These are phyloP conservation scores for Eilema griseolum DNA, from an alignment of 2,888 invertebrate genomes.

Conservation along the genomic window DNA sequence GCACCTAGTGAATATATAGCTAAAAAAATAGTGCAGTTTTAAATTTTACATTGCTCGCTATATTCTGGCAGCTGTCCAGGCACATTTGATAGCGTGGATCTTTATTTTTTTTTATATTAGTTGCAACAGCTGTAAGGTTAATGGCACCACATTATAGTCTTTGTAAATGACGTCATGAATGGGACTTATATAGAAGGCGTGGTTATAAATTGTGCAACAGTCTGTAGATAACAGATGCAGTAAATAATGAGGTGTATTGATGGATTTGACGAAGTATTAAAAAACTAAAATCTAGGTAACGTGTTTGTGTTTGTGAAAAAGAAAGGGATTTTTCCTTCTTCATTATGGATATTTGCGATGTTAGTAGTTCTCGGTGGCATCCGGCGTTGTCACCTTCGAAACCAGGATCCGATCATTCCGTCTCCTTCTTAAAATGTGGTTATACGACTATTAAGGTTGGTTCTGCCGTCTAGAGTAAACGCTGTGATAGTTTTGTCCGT, in stretches of 20 bases:
- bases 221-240: not conserved
- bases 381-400: no score
- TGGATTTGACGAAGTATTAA: no score
- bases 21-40: slow-evolving; percentile 33
- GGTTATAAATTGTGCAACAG: slow-evolving; percentile 27
- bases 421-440: no score
- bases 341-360: no score
- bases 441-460: no score
- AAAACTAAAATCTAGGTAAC: no score
- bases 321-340: no score
- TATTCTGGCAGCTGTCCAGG: slow-evolving; percentile 48
- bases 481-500: no score
- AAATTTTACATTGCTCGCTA: slow-evolving; percentile 19
- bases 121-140: slow-evolving; percentile 42
- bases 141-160: slow-evolving; percentile 45
- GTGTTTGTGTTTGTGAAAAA: no score
- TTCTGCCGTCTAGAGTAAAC: no score
- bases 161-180: slow-evolving; percentile 55
- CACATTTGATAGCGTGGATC: slow-evolving; percentile 20
- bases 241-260: not conserved
- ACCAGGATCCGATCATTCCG: no score
- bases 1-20: not conserved
- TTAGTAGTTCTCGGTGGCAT: no score
- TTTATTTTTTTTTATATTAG: slow-evolving; percentile 33
- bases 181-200: slow-evolving; percentile 37